Evolutionary conservation across 2,797 vertebrate species (phyloP).

Genomic region (Anisognathus igniventris): DNA sequence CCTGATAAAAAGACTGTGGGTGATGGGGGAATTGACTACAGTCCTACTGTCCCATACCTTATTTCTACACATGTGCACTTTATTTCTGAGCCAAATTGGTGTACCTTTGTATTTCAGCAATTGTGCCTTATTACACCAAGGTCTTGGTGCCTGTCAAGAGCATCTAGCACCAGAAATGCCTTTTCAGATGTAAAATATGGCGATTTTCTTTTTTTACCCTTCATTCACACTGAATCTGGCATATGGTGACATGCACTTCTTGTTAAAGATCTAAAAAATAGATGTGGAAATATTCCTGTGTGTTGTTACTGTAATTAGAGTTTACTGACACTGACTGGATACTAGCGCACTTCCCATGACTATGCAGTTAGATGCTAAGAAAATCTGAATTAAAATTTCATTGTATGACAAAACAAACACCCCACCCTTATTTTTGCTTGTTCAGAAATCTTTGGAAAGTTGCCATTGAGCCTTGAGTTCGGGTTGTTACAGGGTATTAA

Average conservation of each 20-base stretch:
- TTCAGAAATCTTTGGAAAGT: background rate
- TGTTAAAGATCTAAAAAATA: background rate
- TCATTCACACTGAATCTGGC: background rate
- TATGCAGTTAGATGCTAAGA: background rate
- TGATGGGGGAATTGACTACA: fast-evolving
- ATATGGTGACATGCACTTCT: background rate
- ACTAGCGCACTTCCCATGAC: background rate
- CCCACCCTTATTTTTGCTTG: background rate
- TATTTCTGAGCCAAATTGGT: background rate
- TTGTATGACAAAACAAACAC: background rate
- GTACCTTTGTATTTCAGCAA: background rate
- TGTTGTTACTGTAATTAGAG: background rate
- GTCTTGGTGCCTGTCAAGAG: background rate
- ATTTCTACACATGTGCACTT: background rate
- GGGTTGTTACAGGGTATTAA: background rate
- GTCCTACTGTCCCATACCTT: background rate
- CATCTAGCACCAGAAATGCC: background rate
- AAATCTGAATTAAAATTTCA: background rate
- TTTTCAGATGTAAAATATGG: background rate
- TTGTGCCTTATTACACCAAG: background rate
- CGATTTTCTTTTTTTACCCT: background rate
- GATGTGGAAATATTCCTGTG: background rate
- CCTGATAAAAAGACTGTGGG: background rate
- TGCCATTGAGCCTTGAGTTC: background rate
- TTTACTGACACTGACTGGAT: background rate